Evolutionary conservation across 2,888 invertebrate genomes (phyloP).

Genomic region (Tillus elongatus): DNA sequence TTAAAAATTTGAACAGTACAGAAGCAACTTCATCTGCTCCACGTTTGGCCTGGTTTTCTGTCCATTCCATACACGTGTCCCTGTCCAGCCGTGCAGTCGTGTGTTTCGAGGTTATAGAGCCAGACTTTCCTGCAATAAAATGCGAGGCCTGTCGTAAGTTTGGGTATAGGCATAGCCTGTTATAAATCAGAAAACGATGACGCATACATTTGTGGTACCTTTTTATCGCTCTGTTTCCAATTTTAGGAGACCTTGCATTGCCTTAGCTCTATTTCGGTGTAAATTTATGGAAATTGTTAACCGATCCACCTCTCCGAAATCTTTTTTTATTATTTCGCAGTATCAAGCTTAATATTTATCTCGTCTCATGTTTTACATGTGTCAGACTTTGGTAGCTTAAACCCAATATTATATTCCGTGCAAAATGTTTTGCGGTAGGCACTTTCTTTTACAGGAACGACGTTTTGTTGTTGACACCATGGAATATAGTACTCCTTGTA

Average conservation of each 20-base stretch:
- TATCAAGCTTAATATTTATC: conserved; percentile 9
- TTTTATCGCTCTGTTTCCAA: conserved; percentile 9
- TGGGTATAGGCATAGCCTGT: conserved; percentile 1
- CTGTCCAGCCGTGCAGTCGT: no score
- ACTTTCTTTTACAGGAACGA: conserved; percentile 10
- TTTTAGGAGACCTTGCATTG: conserved; percentile 16
- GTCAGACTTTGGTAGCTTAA: conserved; percentile 16
- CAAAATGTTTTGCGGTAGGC: conserved; percentile 13
- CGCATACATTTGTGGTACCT: conserved; percentile 7
- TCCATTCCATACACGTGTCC: no score
- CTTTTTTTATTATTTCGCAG: conserved; percentile 6
- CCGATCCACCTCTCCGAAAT: neutral
- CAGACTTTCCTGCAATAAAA: no score
- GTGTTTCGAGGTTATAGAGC: no score
- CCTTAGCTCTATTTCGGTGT: conserved; percentile 12
- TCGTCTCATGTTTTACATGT: conserved; percentile 16
- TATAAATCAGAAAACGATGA: conserved; percentile 4
- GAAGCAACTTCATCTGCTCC: no score
- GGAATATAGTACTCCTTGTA: no score
- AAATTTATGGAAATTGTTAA: conserved; percentile 10
- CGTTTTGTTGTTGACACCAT: no score
- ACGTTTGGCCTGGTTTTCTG: no score
- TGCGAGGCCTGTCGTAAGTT: neutral
- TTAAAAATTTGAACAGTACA: no score
- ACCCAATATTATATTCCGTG: conserved; percentile 14